Conservation (phyloP, 2,888 invertebrate genomes). For the Acrobasis suavella region DNA sequence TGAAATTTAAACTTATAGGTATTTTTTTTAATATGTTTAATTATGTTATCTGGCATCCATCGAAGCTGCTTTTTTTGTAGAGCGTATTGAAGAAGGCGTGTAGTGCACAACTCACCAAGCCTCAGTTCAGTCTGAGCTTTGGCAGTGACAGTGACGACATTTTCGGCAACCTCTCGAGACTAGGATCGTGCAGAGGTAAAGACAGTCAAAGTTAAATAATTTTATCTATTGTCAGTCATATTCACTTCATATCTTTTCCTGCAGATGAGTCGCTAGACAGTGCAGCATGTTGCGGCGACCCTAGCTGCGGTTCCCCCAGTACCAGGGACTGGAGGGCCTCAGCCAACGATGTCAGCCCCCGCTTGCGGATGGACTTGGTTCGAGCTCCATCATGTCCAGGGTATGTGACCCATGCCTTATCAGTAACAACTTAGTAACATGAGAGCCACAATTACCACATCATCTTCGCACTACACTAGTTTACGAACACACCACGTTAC, state of each 20-base stretch:
- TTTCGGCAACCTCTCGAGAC: constrained; percentile 59
- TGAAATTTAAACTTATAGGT: too few relatives aligned
- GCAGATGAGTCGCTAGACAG: constrained; percentile 62
- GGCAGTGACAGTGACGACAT: constrained; percentile 64
- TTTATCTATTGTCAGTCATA: background rate
- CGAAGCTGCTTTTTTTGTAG: constrained; percentile 35
- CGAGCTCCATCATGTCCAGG: constrained; percentile 62
- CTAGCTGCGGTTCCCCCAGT: constrained; percentile 39
- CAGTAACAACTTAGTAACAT: background rate
- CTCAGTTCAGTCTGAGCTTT: constrained; percentile 64
- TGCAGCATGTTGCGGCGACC: constrained; percentile 51
- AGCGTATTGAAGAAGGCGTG: constrained; percentile 65
- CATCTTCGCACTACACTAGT: too few relatives aligned
- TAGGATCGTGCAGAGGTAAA: constrained; percentile 59
- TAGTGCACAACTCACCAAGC: constrained; percentile 65
- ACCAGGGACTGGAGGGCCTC: constrained; percentile 56
- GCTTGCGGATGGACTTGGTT: constrained; percentile 46
- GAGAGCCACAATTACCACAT: too few relatives aligned
- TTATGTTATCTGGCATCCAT: too few relatives aligned
- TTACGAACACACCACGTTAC: too few relatives aligned
- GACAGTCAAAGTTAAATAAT: background rate
- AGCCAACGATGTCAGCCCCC: constrained; percentile 57
- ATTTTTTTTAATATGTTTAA: too few relatives aligned
- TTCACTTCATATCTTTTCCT: background rate
- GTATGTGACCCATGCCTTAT: constrained; percentile 38